Evolutionary conservation across 2,113 vertebrate genomes (phyloP).

Genomic region (Sigmodon hispidus): DNA sequence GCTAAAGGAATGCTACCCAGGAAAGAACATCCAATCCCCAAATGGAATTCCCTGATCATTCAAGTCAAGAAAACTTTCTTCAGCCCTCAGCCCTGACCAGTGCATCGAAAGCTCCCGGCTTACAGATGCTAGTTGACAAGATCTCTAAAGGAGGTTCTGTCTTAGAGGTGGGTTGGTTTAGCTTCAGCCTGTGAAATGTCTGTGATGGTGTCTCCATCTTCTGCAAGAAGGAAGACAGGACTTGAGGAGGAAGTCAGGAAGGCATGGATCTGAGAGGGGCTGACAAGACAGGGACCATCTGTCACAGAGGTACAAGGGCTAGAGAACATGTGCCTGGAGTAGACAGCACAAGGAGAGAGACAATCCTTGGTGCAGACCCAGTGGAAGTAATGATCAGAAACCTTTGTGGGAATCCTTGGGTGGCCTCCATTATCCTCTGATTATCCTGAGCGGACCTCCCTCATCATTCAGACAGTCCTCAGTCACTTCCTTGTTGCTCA

Average conservation of each 20-base stretch:
- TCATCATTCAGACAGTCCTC: neutral
- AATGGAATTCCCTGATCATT: neutral
- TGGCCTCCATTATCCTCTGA: rapidly evolving
- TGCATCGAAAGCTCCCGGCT: neutral
- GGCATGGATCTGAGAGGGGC: neutral
- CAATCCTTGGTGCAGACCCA: neutral
- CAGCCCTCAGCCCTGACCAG: neutral
- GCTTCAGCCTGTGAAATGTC: neutral
- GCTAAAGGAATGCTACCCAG: neutral
- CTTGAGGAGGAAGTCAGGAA: neutral
- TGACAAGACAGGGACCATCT: neutral
- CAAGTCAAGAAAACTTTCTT: neutral
- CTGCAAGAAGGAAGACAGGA: neutral
- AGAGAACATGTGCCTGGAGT: neutral
- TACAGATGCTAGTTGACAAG: neutral
- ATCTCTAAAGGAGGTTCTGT: neutral
- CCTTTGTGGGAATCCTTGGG: too few relatives aligned
- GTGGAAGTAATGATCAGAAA: neutral
- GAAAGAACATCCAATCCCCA: neutral
- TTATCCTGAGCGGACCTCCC: neutral
- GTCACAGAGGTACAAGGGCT: neutral
- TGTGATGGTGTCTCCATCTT: rapidly evolving
- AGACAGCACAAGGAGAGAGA: neutral
- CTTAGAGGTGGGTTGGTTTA: neutral
- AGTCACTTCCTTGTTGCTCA: neutral